Conservation (phyloP, 2,797 vertebrate genomes). For the Falco biarmicus region DNA sequence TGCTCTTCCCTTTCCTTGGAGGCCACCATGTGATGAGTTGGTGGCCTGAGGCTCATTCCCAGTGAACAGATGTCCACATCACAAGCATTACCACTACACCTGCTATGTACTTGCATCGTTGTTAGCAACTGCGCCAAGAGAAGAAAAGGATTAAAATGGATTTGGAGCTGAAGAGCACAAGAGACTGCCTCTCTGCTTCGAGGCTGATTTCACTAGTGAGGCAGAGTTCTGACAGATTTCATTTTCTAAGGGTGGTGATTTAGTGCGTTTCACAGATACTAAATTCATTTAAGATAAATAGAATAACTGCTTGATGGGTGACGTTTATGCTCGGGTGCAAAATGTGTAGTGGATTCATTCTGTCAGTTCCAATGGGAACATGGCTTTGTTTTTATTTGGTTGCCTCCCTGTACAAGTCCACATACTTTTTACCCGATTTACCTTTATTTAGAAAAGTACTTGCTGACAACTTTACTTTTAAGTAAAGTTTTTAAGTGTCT, state of each 20-base stretch:
- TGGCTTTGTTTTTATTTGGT: neutral
- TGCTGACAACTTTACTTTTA: neutral
- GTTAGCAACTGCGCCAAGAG: neutral
- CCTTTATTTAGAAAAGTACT: neutral
- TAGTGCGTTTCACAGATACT: neutral
- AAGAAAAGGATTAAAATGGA: conserved; percentile 5
- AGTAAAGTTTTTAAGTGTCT: neutral
- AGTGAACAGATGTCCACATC: conserved; percentile 36
- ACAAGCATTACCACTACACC: neutral
- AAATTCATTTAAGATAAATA: neutral
- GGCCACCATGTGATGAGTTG: neutral
- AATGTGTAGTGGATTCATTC: neutral
- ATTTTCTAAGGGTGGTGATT: neutral
- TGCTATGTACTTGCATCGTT: neutral
- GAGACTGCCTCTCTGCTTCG: neutral
- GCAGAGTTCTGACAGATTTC: neutral
- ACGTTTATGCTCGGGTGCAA: neutral
- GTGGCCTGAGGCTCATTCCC: neutral
- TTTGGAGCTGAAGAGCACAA: neutral
- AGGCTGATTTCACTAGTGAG: neutral
- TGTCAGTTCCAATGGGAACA: neutral
- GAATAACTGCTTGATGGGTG: neutral
- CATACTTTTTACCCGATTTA: neutral
- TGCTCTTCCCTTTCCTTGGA: neutral
- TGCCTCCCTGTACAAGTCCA: neutral